Evolutionary conservation across 2,888 invertebrate genomes (phyloP), one percentile per base, ranked within the genome.

Genomic region (Chesias legatella): DNA sequence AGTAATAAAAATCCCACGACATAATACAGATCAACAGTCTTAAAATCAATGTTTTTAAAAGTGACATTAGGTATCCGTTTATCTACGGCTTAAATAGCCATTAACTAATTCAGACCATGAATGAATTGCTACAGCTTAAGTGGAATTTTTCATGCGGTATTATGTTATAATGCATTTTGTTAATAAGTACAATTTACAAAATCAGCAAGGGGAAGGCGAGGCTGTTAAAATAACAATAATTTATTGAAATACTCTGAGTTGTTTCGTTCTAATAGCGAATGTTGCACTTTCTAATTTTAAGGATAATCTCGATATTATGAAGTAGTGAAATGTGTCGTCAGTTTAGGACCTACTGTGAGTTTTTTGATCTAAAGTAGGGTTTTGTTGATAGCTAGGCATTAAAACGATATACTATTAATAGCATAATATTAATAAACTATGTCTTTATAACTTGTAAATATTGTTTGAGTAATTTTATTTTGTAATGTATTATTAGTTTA

Each of bases 211-310:
- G 58, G 64, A 58, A 68, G 70, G 71, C 69, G 69, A 77, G 78
- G 76, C 63, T 74, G 68, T 65, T 73, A 73, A 71, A 76, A 73
- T 81, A 27, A 42, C 21, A 33, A 38, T 58, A 81, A 85, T 83
- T 86, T 86, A 86, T 85, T 85, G 57, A 78, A 80, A 81, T 81
- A 80, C 79, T 81, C 80, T 75, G 76, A 80, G 76, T 84, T 80
- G 69, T 79, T 83, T 68, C 59, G 73, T 85, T 86, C 69, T 80
- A 73, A 59, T 84, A 84, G 84, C 74, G 68, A 84, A 81, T 83
- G 81, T 83, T 83, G 85, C 86, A 85, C 85, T 77, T 76, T 73
- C 70, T 84, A 85, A 74, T 70, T 73, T 61, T 84, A 84, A 79
- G 73, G 63, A 75, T 72, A 74, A 67, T 79, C 79, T 71, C 67